A percentile compares a stretch with the other conserved stretches of the same genome.
phyloP scores from a whole-genome alignment of 2,113 vertebrate genomes.

The Megaptera novaeangliae region DNA sequence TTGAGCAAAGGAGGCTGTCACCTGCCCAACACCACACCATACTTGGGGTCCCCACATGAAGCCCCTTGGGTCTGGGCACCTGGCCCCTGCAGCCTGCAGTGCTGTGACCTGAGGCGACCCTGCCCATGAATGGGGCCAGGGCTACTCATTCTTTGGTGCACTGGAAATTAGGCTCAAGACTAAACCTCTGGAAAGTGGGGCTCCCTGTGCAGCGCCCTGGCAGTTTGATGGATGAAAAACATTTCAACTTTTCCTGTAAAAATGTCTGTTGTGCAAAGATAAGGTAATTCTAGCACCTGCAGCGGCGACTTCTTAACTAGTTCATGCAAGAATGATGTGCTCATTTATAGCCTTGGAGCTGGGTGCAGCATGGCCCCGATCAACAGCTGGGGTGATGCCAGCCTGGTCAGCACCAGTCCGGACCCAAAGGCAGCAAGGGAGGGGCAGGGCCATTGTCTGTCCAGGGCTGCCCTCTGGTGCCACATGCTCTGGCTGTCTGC shows the following conservation, averaged over 20 bases:
- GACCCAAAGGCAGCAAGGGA: neutral
- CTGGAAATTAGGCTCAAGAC: neutral
- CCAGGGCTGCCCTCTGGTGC: rapidly evolving
- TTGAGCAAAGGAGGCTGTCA: neutral
- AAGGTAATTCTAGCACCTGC: slow-evolving; percentile 45
- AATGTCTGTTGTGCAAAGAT: slow-evolving; percentile 59
- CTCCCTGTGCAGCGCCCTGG: neutral
- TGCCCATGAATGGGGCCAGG: neutral
- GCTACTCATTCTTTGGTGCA: neutral
- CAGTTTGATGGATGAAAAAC: slow-evolving; percentile 33
- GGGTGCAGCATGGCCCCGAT: neutral
- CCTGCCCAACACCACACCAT: too few relatives aligned
- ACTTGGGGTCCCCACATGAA: neutral
- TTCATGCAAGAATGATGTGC: neutral
- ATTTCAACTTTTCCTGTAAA: slow-evolving; percentile 47
- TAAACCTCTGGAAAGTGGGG: neutral
- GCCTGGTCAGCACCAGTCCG: neutral
- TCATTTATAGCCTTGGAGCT: slow-evolving; percentile 21
- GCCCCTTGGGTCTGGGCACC: neutral
- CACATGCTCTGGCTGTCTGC: too few relatives aligned
- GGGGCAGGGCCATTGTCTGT: neutral
- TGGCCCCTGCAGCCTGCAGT: rapidly evolving
- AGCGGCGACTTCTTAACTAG: neutral
- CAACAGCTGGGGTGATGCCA: neutral
- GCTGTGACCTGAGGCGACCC: neutral